Evolutionary conservation across 2,888 invertebrate genomes (phyloP), one percentile per base, ranked within the genome.

Genomic region (Caenorhabditis auriculariae): DNA sequence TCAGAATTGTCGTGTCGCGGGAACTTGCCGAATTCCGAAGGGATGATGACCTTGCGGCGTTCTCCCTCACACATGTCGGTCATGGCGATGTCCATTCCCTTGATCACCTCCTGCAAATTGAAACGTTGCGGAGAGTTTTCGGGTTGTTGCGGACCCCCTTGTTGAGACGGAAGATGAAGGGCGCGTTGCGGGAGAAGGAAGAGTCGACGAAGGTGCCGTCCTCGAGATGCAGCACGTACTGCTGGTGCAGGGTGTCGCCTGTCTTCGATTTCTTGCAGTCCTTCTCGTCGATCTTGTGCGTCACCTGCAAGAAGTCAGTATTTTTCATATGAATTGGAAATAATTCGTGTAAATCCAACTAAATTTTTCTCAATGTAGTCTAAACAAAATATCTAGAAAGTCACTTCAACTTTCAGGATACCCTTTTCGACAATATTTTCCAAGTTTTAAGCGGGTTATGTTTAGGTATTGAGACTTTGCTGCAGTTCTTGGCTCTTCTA

Each of bases 171-270:
- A 78, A 78, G 61, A 79, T 71, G 75, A 78, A 78, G 27, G 78
- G 78, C 41, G 75, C 72, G 49, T 74, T 75, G 39, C 80, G 72
- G 29, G 77, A 77, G 65, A 66, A 78, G 9, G 72, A 72, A 15
- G 77, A 78, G 55, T 80, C 80, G 54, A 80, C 75, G 60, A 80
- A 81, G 41, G 80, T 80, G 51, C 80, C 80, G 60, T 80, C 74
- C 49, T 72, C 72, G 32, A 80, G 66, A 46, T 77, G 73, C 28
- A 80, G 76, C 17, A 67, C 66, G 66, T 78, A 78, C 55, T 77
- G 77, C 56, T 76, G 74, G 54, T 79, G 78, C 51, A 78, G 76
- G 37, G 73, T 75, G 60, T 79, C 79, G 51, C 74, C 75, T 35
- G 56, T 35, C 58, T 69, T 65, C 21, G 70, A 66, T 57, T 70